Evolutionary conservation across 1,140 invertebrate species (phyloP).

Genomic region (Plodia interpunctella): DNA sequence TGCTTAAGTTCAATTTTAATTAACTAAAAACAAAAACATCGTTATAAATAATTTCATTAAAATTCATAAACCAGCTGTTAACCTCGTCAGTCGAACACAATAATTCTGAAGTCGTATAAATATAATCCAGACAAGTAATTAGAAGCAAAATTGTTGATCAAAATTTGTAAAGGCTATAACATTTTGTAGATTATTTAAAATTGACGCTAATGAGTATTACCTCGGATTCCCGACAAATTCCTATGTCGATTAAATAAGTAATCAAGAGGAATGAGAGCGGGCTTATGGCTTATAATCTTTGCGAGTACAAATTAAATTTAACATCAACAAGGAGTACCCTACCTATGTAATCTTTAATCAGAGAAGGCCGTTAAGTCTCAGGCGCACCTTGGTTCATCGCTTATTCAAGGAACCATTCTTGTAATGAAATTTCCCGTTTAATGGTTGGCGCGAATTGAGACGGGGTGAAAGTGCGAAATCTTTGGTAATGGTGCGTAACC

Average conservation of each 20-base stretch:
- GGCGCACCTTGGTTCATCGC: conserved; percentile 36
- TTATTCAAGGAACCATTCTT: conserved; percentile 52
- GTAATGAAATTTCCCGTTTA: conserved; percentile 59
- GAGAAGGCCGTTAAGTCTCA: conserved; percentile 29
- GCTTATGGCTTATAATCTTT: conserved; percentile 35
- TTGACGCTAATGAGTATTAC: conserved; percentile 12
- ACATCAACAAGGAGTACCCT: conserved; percentile 18
- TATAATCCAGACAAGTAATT: neutral
- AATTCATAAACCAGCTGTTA: neutral
- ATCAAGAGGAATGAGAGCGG: conserved; percentile 30
- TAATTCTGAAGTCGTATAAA: no score
- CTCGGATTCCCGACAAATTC: conserved; percentile 25
- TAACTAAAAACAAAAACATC: neutral
- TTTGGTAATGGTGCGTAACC: conserved; percentile 53
- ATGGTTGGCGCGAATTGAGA: conserved; percentile 53
- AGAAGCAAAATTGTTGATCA: neutral
- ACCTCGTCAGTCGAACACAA: no score
- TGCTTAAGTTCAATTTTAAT: no score
- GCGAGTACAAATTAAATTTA: conserved; percentile 41
- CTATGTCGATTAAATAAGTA: conserved; percentile 23
- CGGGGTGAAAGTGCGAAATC: conserved; percentile 55
- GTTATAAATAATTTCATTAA: neutral
- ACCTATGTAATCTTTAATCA: conserved; percentile 39
- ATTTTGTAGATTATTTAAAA: conserved; percentile 1
- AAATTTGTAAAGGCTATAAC: neutral